Base-by-base conservation (phyloP, 2,113 vertebrate species). In the Electrona antarctica region DNA sequence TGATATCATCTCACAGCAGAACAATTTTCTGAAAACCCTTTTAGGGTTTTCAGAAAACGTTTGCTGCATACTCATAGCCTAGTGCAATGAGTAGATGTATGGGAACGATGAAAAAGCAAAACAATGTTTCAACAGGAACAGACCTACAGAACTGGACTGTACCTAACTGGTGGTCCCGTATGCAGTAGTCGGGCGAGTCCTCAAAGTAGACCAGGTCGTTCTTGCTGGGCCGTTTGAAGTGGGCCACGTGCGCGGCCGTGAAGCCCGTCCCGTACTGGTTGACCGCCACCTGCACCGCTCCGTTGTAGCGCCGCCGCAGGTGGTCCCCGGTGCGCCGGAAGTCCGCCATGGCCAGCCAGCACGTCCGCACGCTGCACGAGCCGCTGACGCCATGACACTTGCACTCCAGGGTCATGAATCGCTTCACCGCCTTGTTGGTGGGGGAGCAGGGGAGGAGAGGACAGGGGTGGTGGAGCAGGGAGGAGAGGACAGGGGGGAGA, bases 321-420 rank as follows among this genome's bases (percentile, higher is more conserved):
- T 96, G 96, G 81, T 98, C 95, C 15, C 97, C 97, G 0, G 95
- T 96, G 86, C 92, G 95, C 15, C 97, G 91, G 82, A 99, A 97
- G 91, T 99, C 97, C 7, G 95, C 94, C 95, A 98, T 94, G 86
- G 96, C 95, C 81, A 95, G 92, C 97, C 97, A 99, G 86, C 97
- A 99, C 46, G 97, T 99, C 79, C 97, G 91, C 46, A 98, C 83
- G 4, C 94, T 96, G 73, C 97, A 99, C 0, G 97, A 98, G 8
- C 97, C 97, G n/a, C 97, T 99, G 83, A 99, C 95, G 0, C 97
- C 96, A 0, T 99, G 97, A 79, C 97, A 99, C 78, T 99, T 99
- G 85, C 97, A 99, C 80, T 98, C 95, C 76, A 97, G 94, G 7
- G 91, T 95, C 95, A 99, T 92, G 88, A 98, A 98, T 57, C 95